Base-by-base conservation (phyloP, 2,888 invertebrate genomes). In the Lordiphosa andalusiaca region DNA sequence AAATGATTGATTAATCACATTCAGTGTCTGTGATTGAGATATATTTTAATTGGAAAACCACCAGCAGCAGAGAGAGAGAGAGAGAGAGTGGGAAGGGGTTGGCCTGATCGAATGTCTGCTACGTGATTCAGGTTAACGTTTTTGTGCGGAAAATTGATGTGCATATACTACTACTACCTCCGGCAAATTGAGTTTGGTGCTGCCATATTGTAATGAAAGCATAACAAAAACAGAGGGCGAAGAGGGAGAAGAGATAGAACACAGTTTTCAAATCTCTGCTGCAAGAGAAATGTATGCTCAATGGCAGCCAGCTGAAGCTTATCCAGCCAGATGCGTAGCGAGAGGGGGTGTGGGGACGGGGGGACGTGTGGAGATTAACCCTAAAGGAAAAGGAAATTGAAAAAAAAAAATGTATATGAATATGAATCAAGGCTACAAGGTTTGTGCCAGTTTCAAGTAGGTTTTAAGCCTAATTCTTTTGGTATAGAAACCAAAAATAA, bases 31-130 rank as follows among this genome's bases (percentile, higher is more conserved):
- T 52, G 60, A 49, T 52, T 47, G 30, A 30, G 67, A 50, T 16
- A 56, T 51, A 66, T 72, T 75, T 75, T 67, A 69, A 72, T 72
- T 60, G 47, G 39, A 53, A 51, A 39, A 49, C 40, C 41, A 53
- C 39, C 30, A 64, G 48, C n/a, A 16, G 1, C 16, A 16, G 16
- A n/a, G n/a, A n/a, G n/a, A n/a, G 16, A 16, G 16, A 16, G 16
- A 16, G 16, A 16, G 30, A 40, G 44, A 53, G 19, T 30, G 53
- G 40, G 48, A 44, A 39, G 19, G 46, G 51, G 23, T 30, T 46
- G 53, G 42, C 36, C 35, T 52, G 40, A 51, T 57, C 38, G 47
- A 58, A 65, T 58, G 57, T 16, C 36, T 33, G 42, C 44, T 41
- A 48, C 30, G 52, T 53, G 53, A 52, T 54, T 69, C 33, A 39